These are phyloP conservation scores for Muscicapa striata DNA, from an alignment of 2,797 vertebrate genomes.

Conservation along the genomic window DNA sequence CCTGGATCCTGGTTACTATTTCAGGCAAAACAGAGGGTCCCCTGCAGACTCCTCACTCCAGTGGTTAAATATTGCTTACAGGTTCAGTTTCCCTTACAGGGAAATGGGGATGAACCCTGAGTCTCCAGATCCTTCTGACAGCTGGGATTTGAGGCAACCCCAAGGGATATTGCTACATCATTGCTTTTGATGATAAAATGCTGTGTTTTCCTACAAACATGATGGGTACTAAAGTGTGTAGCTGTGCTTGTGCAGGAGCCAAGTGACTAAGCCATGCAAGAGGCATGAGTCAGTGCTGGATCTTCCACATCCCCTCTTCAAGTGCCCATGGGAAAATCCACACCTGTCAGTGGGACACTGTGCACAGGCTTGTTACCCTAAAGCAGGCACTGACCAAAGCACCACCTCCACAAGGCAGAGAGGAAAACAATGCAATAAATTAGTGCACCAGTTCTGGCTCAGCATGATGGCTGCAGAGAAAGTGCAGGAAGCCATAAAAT, in stretches of 20 bases:
- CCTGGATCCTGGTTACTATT: neutral
- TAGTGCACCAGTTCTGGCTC: neutral
- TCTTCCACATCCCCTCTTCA: neutral
- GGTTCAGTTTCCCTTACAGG: neutral
- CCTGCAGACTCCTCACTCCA: neutral
- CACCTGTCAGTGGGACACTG: neutral
- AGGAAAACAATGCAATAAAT: neutral
- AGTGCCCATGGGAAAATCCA: neutral
- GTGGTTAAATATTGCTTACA: neutral
- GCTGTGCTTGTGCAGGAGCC: neutral
- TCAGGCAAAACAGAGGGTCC: neutral
- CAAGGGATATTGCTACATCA: neutral
- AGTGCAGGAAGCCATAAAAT: neutral
- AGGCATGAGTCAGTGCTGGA: neutral
- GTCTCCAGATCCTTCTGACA: neutral
- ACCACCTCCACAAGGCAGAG: neutral
- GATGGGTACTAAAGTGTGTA: neutral
- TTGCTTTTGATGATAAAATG: neutral
- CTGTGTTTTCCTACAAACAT: neutral
- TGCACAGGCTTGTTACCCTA: neutral
- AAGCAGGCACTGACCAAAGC: neutral
- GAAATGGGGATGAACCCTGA: neutral
- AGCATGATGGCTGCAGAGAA: neutral
- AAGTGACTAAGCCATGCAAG: neutral
- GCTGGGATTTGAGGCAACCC: neutral